phyloP scores from a whole-genome alignment of 2,113 vertebrate genomes.

The Deroptyus accipitrinus region DNA sequence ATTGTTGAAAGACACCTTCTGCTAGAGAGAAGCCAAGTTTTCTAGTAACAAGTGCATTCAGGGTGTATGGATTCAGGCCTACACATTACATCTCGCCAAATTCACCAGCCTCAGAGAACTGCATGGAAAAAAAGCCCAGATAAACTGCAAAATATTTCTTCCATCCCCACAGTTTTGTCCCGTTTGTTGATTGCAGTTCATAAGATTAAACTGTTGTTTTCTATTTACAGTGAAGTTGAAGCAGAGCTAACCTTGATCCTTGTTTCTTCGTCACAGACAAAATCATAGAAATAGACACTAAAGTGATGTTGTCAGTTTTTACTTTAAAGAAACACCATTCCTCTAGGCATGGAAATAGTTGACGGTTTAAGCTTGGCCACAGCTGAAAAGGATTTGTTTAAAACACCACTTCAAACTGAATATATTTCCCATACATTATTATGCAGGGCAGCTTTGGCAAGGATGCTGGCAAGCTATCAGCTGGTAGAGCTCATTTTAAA shows the following conservation, averaged over 20 bases:
- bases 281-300: neutral
- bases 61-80: neutral
- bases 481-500: neutral
- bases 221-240: neutral
- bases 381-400: neutral
- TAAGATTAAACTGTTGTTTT: neutral
- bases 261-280: neutral
- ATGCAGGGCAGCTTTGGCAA: neutral
- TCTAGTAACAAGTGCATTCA: neutral
- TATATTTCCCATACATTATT: neutral
- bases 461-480: neutral
- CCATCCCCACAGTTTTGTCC: neutral
- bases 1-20: neutral
- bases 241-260: neutral
- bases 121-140: neutral
- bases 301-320: neutral
- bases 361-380: neutral
- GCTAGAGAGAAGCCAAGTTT: neutral
- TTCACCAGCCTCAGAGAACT: neutral
- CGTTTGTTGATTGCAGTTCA: neutral
- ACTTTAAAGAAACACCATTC: neutral
- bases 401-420: neutral
- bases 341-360: neutral
- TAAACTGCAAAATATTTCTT: neutral
- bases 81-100: neutral